A percentile compares a stretch with the other conserved stretches of the same genome.
phyloP scores from a whole-genome alignment of 1,140 invertebrate species.

The Drosophila takahashii region DNA sequence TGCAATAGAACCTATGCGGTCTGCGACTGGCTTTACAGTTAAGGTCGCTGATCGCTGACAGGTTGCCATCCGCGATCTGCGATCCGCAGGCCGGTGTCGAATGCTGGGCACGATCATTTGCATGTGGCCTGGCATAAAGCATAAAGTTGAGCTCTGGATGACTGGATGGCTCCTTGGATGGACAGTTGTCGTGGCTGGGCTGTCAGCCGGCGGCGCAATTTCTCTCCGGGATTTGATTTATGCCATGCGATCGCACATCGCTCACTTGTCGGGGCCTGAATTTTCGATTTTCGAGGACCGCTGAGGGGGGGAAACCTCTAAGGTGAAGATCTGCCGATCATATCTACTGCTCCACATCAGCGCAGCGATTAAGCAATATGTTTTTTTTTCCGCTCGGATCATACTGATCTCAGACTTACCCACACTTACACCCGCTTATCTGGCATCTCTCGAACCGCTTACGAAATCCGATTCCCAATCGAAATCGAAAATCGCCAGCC shows the following conservation, averaged over 20 bases:
- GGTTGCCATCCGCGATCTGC: constrained; percentile 53
- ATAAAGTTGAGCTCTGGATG: constrained; percentile 30
- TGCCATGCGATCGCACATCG: constrained; percentile 68
- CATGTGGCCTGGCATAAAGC: constrained; percentile 66
- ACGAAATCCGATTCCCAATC: constrained; percentile 54
- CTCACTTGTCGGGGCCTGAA: constrained; percentile 59
- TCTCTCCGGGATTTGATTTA: constrained; percentile 75
- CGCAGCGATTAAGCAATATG: constrained; percentile 73
- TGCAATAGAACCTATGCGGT: constrained; percentile 57
- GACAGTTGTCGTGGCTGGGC: constrained; percentile 75
- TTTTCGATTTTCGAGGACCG: constrained; percentile 13
- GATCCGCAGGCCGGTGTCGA: constrained; percentile 59
- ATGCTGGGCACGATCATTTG: constrained; percentile 78
- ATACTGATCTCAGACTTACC: constrained; percentile 31
- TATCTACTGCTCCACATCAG: constrained; percentile 63
- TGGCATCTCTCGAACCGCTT: constrained; percentile 38
- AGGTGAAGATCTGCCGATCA: constrained; percentile 30
- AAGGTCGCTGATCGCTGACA: constrained; percentile 80
- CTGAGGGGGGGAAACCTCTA: not conserved
- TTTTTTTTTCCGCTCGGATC: constrained; percentile 36
- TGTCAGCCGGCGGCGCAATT: constrained; percentile 66
- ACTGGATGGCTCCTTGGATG: constrained; percentile 35
- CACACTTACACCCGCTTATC: constrained; percentile 71
- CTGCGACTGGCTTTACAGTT: constrained; percentile 71
- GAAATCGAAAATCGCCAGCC: constrained; percentile 46